phyloP scores from a whole-genome alignment of 2,113 vertebrate species.

The Sorex araneus region DNA sequence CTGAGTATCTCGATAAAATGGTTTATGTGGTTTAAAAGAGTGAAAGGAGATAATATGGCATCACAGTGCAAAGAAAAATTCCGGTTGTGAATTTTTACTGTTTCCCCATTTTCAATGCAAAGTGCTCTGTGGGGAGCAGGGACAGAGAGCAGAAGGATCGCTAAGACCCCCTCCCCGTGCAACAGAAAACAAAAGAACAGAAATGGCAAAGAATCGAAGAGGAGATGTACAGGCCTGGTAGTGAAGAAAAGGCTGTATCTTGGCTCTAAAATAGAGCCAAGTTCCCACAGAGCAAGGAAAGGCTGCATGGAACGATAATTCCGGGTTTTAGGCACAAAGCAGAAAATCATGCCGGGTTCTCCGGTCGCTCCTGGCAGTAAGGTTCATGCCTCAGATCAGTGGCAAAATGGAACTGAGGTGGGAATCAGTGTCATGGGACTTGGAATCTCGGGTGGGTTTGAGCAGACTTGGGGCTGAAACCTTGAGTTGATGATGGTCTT shows the following conservation, averaged over 20 bases:
- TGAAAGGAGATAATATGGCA: background rate
- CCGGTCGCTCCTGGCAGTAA: background rate
- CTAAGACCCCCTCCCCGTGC: background rate
- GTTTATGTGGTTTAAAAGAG: background rate
- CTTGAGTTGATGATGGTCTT: too few relatives aligned
- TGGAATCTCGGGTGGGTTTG: too few relatives aligned
- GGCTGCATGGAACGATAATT: background rate
- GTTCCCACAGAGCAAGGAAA: background rate
- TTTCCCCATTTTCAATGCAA: background rate
- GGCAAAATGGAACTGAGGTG: background rate
- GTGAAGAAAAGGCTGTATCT: background rate
- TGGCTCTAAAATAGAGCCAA: background rate
- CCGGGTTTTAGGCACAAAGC: background rate
- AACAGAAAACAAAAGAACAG: too few relatives aligned
- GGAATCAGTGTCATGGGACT: background rate
- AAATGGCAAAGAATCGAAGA: background rate
- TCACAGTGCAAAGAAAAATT: background rate
- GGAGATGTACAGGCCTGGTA: background rate
- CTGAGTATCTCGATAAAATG: too few relatives aligned
- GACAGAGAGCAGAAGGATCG: background rate
- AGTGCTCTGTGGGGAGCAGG: background rate
- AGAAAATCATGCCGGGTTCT: too few relatives aligned
- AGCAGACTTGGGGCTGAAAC: too few relatives aligned
- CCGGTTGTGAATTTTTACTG: background rate
- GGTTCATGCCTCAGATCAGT: background rate